Evolutionary conservation across 2,797 vertebrate genomes (phyloP).

Genomic region (Strix occidentalis): DNA sequence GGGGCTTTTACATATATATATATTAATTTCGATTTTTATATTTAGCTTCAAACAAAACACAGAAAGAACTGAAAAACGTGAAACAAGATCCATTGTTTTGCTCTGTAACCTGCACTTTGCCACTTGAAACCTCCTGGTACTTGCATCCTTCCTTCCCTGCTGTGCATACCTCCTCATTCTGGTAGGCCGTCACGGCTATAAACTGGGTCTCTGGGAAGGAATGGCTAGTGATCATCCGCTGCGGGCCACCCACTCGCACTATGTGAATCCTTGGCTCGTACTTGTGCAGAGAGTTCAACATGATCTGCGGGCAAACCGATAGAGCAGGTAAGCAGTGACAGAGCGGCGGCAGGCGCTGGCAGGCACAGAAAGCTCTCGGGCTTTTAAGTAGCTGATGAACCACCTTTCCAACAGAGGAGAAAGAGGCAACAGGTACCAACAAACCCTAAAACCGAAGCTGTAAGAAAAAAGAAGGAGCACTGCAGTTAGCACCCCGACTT

Average conservation of each 20-base stretch:
- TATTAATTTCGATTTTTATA: not conserved
- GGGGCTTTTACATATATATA: not conserved
- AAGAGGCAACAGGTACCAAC: not conserved
- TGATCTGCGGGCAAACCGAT: constrained; percentile 70
- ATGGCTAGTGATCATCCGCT: constrained; percentile 84
- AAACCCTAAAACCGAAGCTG: not conserved
- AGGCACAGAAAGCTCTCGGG: no score
- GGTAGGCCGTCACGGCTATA: constrained; percentile 85
- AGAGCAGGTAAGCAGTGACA: not conserved
- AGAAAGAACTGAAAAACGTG: fast-evolving
- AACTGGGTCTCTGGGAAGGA: constrained; percentile 86
- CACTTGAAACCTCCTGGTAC: not conserved
- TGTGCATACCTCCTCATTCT: constrained; percentile 82
- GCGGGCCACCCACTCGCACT: constrained; percentile 81
- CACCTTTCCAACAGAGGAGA: not conserved
- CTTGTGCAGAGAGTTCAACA: constrained; percentile 87
- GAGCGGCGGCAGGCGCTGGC: fast-evolving
- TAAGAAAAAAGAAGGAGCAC: not conserved
- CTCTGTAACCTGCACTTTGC: not conserved
- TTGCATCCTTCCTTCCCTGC: not conserved
- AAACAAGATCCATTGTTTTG: not conserved
- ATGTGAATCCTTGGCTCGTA: constrained; percentile 86
- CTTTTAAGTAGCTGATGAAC: not conserved
- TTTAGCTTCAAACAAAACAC: not conserved
- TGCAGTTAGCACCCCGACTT: not conserved